Base-by-base conservation (phyloP, 2,113 vertebrate species). In the Odobenus rosmarus region DNA sequence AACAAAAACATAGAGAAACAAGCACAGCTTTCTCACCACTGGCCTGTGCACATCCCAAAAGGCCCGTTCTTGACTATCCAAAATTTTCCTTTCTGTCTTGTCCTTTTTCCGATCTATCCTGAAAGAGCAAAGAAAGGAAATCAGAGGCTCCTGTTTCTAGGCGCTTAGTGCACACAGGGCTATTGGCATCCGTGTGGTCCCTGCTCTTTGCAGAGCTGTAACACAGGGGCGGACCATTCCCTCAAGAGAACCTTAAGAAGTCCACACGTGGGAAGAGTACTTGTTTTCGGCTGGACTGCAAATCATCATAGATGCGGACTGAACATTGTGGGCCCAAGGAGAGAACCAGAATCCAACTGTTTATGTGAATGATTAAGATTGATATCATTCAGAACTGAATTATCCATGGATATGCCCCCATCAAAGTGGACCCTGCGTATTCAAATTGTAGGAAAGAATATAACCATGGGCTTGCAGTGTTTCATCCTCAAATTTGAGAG, bases 1-100 rank as follows among this genome's bases (percentile, higher is more conserved):
- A 59, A 24, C 5, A 71, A 53, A 36, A 86, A 12, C 31, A 18
- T 0, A 62, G 69, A 67, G 61, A 90, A 59, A 9, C 33, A 59
- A 64, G 36, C 33, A 80, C 88, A 77, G 74, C 18, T 96, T 39
- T 98, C 99, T 99, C 98, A 99, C 99, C 99, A 99, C 99, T 88
- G 99, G 99, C 74, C 99, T 99, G 98, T 99, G 99, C 90, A 99
- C 99, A 93, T 99, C 99, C 99, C 99, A 99, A 98, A 99, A 99
- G 86, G 99, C 99, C 97, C 99, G 99, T 98, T 99, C 99, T 98
- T 99, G 99, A 98, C 99, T 99, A 98, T 99, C 99, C 97, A 99
- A 98, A 98, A 99, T 99, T 98, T 99, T 99, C 97, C 99, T 99
- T 98, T 99, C 99, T 2, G 99, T 99, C 98, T 99, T 99, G 98